Percentiles rank a stretch among this genome's conserved stretches.
Conservation (phyloP, 2,888 invertebrate species). For the Agapetus fuscipes region DNA sequence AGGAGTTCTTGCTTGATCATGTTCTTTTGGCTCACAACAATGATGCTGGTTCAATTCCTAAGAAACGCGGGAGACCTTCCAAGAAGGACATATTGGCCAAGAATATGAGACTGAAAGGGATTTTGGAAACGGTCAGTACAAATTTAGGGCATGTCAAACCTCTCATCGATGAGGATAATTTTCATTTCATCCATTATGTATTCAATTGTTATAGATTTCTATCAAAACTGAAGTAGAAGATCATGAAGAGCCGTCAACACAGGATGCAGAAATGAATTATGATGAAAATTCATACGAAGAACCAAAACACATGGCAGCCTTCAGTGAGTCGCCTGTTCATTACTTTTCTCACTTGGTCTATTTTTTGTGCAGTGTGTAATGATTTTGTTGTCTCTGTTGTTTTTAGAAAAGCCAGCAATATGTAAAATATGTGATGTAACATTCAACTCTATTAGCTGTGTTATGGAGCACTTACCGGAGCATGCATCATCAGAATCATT, state of each 20-base stretch:
- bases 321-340: too few species aligned
- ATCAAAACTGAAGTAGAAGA: too few species aligned
- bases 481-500: constrained; percentile 12
- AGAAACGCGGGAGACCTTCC: constrained; percentile 36
- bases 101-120: constrained; percentile 15
- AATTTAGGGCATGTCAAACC: too few species aligned
- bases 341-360: not conserved
- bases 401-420: constrained; percentile 23
- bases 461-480: constrained; percentile 26
- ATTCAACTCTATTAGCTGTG: constrained; percentile 24
- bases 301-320: too few species aligned
- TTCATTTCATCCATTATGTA: too few species aligned
- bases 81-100: constrained; percentile 18
- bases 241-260: too few species aligned
- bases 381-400: constrained; percentile 7
- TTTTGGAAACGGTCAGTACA: constrained; percentile 16
- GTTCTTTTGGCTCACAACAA: constrained; percentile 15
- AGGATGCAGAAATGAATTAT: too few species aligned
- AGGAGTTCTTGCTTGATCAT: constrained; percentile 16
- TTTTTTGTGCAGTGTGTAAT: not conserved
- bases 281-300: too few species aligned
- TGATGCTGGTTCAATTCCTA: constrained; percentile 30
- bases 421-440: constrained; percentile 30
- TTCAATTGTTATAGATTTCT: too few species aligned
- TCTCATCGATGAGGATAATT: too few species aligned